phyloP scores from a whole-genome alignment of 1,140 invertebrate genomes.

The Cherax destructor region DNA sequence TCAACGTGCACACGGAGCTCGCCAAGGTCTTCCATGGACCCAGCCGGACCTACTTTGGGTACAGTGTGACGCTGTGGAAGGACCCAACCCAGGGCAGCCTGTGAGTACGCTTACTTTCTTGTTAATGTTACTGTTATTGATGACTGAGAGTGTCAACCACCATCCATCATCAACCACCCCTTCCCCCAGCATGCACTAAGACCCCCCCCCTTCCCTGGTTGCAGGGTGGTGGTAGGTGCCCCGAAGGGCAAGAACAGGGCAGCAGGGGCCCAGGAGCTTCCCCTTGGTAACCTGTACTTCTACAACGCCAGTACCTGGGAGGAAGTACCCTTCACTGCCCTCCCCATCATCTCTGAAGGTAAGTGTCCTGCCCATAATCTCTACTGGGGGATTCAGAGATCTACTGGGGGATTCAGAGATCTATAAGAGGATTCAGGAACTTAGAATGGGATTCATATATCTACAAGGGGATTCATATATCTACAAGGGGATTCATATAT shows the following conservation, averaged over 20 bases:
- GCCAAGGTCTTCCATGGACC: neutral
- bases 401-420: too few relatives aligned
- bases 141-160: neutral
- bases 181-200: neutral
- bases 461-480: too few relatives aligned
- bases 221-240: conserved; percentile 5
- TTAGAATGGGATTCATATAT: too few relatives aligned
- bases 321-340: neutral
- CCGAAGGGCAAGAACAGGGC: neutral
- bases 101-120: too few relatives aligned
- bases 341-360: neutral
- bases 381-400: too few relatives aligned
- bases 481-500: too few relatives aligned
- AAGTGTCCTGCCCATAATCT: neutral
- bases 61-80: neutral
- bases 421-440: too few relatives aligned
- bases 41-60: neutral
- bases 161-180: neutral
- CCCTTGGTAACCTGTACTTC: neutral
- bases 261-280: neutral
- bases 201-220: neutral
- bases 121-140: too few relatives aligned
- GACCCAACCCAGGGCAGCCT: neutral
- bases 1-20: neutral
- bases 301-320: neutral